A percentile compares a stretch with the other conserved stretches of the same genome.
Conservation (phyloP, 2,797 vertebrate genomes). For the Rallus crepitans region DNA sequence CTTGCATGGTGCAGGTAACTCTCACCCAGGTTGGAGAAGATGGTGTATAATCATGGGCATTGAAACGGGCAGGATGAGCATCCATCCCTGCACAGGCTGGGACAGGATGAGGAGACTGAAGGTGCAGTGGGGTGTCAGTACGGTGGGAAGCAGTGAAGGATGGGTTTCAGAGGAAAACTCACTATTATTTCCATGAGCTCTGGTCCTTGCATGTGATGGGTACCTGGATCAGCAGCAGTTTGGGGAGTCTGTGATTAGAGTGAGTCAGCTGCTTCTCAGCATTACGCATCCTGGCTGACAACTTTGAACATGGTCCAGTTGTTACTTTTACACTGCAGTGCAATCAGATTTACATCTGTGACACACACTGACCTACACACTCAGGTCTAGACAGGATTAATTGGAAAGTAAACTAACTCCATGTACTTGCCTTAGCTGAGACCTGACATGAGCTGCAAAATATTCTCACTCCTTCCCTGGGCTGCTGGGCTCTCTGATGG, state of each 20-base stretch:
- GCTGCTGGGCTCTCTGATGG: neutral
- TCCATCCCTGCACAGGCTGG: neutral
- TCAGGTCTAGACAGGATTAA: neutral
- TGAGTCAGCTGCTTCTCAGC: neutral
- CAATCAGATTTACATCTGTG: neutral
- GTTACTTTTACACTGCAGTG: neutral
- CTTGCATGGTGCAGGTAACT: rapidly evolving
- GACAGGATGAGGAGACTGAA: neutral
- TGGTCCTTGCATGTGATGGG: rapidly evolving
- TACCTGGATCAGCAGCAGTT: too few species aligned
- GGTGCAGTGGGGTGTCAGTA: neutral
- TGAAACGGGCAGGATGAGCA: neutral
- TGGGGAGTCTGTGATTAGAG: neutral
- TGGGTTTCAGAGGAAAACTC: neutral
- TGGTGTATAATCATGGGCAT: neutral
- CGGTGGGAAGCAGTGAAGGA: rapidly evolving
- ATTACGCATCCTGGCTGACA: rapidly evolving
- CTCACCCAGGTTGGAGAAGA: neutral
- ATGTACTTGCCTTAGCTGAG: neutral
- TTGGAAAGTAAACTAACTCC: neutral
- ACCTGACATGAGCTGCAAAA: neutral
- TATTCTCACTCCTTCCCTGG: neutral
- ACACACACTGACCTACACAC: neutral
- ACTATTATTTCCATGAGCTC: neutral
- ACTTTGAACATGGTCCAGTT: neutral